phyloP scores from a whole-genome alignment of 2,797 vertebrate genomes.

The Enteromius viviparus region DNA sequence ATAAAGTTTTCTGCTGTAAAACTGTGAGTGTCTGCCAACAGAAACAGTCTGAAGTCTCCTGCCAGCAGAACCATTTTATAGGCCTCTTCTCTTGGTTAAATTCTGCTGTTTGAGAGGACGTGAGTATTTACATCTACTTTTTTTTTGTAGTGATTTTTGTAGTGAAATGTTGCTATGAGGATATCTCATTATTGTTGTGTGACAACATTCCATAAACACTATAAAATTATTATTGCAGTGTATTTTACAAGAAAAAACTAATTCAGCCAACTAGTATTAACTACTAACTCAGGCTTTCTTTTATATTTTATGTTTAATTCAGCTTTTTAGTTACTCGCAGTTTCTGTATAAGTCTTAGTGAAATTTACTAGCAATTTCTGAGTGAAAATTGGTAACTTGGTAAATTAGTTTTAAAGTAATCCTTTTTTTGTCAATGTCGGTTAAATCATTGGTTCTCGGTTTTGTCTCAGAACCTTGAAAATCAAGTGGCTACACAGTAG shows the following conservation, averaged over 20 bases:
- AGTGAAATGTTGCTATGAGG: neutral
- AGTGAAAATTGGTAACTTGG: neutral
- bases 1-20: conserved; percentile 22
- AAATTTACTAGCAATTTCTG: neutral
- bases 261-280: neutral
- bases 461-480: neutral
- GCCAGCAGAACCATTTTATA: conserved; percentile 9
- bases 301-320: neutral
- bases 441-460: neutral
- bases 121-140: neutral
- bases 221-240: neutral
- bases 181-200: neutral
- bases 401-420: too few relatives aligned
- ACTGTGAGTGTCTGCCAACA: conserved; percentile 7
- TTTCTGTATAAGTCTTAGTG: neutral
- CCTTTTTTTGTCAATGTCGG: neutral
- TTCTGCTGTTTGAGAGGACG: neutral
- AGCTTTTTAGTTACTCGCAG: neutral
- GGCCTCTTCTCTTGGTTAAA: neutral
- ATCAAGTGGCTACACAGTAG: neutral
- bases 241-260: neutral
- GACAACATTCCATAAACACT: neutral
- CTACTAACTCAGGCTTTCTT: neutral
- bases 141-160: neutral
- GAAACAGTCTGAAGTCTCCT: conserved; percentile 17